A percentile compares a stretch with the other conserved stretches of the same genome.
These are phyloP conservation scores for Labeo catla DNA, from an alignment of 2,113 vertebrate species.

Conservation along the genomic window DNA sequence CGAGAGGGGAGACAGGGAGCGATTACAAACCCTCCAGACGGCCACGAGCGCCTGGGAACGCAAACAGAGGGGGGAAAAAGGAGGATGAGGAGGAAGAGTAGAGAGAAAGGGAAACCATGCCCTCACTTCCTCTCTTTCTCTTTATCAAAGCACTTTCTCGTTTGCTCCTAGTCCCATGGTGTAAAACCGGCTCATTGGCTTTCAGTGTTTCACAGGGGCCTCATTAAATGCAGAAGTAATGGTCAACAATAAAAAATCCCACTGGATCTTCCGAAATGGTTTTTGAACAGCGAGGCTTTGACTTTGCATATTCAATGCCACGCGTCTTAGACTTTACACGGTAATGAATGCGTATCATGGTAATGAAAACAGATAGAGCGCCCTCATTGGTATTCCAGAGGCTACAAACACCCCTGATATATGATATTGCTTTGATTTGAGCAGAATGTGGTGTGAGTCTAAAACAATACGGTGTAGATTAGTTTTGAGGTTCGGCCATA, in stretches of 20 bases:
- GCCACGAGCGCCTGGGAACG: conserved; percentile 66
- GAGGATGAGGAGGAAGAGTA: conserved; percentile 24
- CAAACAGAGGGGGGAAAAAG: conserved; percentile 54
- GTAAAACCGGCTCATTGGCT: background rate
- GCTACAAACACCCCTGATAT: background rate
- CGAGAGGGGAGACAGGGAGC: conserved; percentile 6
- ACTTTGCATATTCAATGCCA: conserved; percentile 20
- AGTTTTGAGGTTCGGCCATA: background rate
- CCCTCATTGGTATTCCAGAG: conserved; percentile 40
- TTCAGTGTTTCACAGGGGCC: conserved; percentile 12
- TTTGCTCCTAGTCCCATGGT: conserved; percentile 48
- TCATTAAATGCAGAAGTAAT: conserved; percentile 13
- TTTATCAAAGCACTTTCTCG: conserved; percentile 60
- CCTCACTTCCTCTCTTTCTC: conserved; percentile 69
- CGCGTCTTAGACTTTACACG: background rate
- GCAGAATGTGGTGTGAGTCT: conserved; percentile 11
- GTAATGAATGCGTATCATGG: background rate
- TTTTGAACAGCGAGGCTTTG: conserved; percentile 4
- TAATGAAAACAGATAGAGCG: conserved; percentile 3
- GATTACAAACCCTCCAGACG: conserved; percentile 71
- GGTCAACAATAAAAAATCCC: conserved; percentile 23
- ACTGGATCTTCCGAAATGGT: conserved; percentile 31
- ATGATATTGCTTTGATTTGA: conserved; percentile 35
- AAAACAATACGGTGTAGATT: conserved; percentile 27
- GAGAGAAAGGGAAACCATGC: conserved; percentile 65